Evolutionary conservation across 2,888 invertebrate species (phyloP).

Genomic region (Ametastegia equiseti): DNA sequence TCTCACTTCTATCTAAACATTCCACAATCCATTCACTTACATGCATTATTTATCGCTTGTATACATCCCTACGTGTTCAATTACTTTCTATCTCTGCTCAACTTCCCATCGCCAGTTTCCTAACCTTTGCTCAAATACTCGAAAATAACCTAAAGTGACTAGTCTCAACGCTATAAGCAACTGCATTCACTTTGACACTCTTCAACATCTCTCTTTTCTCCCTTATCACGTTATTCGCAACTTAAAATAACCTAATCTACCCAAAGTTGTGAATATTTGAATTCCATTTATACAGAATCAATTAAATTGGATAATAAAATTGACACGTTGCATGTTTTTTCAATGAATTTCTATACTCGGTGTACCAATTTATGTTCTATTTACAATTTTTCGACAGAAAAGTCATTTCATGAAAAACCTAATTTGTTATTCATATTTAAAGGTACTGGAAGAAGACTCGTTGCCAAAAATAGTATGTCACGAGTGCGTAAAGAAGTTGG

Average conservation of each 20-base stretch:
- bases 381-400: no score
- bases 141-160: not conserved
- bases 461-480: conserved; percentile 84
- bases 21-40: not conserved
- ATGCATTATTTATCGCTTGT: not conserved
- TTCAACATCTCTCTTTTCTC: not conserved
- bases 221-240: not conserved
- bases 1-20: not conserved
- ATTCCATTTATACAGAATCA: not conserved
- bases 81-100: not conserved
- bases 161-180: not conserved
- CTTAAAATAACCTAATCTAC: not conserved
- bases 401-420: no score
- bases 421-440: conserved; percentile 56
- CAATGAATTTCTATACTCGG: no score
- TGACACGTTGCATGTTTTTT: no score
- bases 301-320: no score
- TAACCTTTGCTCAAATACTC: not conserved
- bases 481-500: conserved; percentile 81
- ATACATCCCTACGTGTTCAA: not conserved
- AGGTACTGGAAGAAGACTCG: conserved; percentile 84
- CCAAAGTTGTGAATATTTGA: not conserved
- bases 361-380: no score
- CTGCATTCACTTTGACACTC: not conserved
- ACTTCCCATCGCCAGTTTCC: not conserved